Conservation (phyloP, 2,797 vertebrate genomes). For the Xenopus petersii region DNA sequence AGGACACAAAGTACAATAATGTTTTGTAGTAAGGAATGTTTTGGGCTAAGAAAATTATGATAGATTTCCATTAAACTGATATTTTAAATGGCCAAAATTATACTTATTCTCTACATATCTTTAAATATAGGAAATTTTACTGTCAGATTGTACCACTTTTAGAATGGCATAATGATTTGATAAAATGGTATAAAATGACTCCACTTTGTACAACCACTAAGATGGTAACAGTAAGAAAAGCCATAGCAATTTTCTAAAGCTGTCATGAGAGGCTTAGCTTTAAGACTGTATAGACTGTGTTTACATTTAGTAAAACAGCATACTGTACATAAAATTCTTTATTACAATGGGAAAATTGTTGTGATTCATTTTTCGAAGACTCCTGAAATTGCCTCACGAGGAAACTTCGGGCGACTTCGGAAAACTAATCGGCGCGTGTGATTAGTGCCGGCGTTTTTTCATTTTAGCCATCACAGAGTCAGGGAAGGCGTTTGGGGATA, state of each 20-base stretch:
- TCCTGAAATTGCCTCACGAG: no score
- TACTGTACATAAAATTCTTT: no score
- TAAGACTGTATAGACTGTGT: background rate
- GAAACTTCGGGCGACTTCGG: no score
- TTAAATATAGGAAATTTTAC: slow-evolving; percentile 17
- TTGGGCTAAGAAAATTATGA: slow-evolving; percentile 2
- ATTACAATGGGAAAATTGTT: no score
- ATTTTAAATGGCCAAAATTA: slow-evolving; percentile 1
- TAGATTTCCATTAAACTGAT: slow-evolving; percentile 3
- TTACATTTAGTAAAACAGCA: no score
- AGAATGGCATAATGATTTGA: slow-evolving; percentile 18
- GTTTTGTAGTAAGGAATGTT: slow-evolving; percentile 1
- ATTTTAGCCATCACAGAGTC: no score
- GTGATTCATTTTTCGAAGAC: no score
- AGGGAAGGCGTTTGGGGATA: no score
- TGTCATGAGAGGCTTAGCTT: background rate
- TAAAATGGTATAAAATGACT: slow-evolving; percentile 27
- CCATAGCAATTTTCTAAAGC: background rate
- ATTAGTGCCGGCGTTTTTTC: no score
- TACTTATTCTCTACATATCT: slow-evolving; percentile 6
- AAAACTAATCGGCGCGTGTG: no score
- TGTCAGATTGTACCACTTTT: slow-evolving; percentile 10
- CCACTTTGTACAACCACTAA: slow-evolving; percentile 25
- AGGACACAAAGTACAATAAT: background rate
- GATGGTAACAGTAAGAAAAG: background rate